Base-by-base conservation (phyloP, 1,140 invertebrate genomes). In the Tetramorium simillimum region DNA sequence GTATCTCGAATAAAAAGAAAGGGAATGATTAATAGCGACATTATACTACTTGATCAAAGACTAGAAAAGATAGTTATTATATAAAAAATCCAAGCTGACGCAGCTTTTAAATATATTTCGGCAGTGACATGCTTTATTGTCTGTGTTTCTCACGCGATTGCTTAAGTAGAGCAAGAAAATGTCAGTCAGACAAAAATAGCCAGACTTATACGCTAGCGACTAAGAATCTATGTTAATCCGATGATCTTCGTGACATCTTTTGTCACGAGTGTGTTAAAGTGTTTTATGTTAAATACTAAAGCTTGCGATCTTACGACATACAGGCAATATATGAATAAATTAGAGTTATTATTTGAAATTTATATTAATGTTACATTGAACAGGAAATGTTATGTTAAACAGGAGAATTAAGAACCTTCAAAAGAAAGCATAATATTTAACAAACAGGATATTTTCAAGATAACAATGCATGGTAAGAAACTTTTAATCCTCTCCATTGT, bases 401-500 rank as follows among this genome's bases (percentile, higher is more conserved):
- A 24, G 4, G n/a, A 7, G 10, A 69, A 51, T 67, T 28, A 16
- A 73, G 40, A 49, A 78, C 5, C 78, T 53, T 21, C 46, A n/a
- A 49, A 33, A 49, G n/a, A 51, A 16, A 33, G 16, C 16, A 0
- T 1, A 56, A 16, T n/a, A 21, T 40, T 7, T 53, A 81, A 53
- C 24, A 1, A 49, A 43, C 28, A 33, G 37, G 24, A 37, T 46
- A 56, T 40, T 67, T 51, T 56, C 1, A 24, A 85, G 49, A 73
- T 49, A 49, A 72, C 28, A 33, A 69, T n/a, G 24, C 60, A 87
- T 60, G 43, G 46, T 77, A 60, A 40, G 40, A 75, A 7, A 78
- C 43, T 91, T 90, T 88, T 92, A 90, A 86, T 89, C 88, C 80
- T 89, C 89, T 73, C 78, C 82, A 67, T 73, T 78, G 81, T 56